phyloP scores from a whole-genome alignment of 1,140 invertebrate genomes.

The Luehdorfia chinensis region DNA sequence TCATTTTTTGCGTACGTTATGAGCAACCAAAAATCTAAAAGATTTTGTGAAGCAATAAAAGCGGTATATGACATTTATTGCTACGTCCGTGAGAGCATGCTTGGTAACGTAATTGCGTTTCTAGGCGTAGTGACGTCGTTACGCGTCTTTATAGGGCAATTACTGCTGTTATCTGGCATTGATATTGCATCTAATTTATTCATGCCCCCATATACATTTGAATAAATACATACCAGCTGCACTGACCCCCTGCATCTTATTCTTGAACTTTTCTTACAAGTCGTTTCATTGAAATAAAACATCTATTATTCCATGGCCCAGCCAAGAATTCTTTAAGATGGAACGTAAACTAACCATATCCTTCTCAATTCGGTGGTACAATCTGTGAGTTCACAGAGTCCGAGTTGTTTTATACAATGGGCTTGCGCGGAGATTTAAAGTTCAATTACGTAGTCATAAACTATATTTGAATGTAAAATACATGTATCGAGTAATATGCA shows the following conservation, averaged over 20 bases:
- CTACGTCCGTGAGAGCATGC: slow-evolving; percentile 56
- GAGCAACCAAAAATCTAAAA: slow-evolving; percentile 41
- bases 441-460: slow-evolving; percentile 18
- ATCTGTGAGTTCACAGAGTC: slow-evolving; percentile 17
- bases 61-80: slow-evolving; percentile 50
- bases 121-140: slow-evolving; percentile 67
- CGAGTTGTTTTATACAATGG: neutral
- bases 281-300: slow-evolving; percentile 48
- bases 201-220: slow-evolving; percentile 50
- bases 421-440: neutral
- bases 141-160: slow-evolving; percentile 70
- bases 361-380: slow-evolving; percentile 23
- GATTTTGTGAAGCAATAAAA: slow-evolving; percentile 38
- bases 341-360: slow-evolving; percentile 29
- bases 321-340: slow-evolving; percentile 35
- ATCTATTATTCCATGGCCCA: slow-evolving; percentile 39
- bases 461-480: slow-evolving; percentile 42
- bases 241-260: slow-evolving; percentile 40
- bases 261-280: slow-evolving; percentile 36
- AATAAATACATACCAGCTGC: slow-evolving; percentile 59
- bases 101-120: slow-evolving; percentile 62
- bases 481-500: slow-evolving; percentile 30
- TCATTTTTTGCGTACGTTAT: slow-evolving; percentile 19
- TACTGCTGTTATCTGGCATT: slow-evolving; percentile 71
- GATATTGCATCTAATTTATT: slow-evolving; percentile 73